Base-by-base conservation (phyloP, 2,113 vertebrate genomes). In the Lophotis ruficrista region DNA sequence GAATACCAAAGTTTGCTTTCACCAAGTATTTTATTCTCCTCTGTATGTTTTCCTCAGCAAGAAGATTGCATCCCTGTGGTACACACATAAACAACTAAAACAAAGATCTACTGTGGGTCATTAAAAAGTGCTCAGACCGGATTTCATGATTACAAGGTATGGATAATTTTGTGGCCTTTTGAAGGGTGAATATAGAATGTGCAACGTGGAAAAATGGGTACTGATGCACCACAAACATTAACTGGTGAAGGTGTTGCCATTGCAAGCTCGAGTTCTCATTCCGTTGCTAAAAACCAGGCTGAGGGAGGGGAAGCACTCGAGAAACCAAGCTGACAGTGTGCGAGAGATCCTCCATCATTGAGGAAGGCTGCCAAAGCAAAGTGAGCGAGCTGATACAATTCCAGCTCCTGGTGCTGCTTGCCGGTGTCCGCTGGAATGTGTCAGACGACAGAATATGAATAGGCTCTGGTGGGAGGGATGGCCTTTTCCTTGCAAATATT, bases 401-500 rank as follows among this genome's bases (percentile, higher is more conserved):
- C 50, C 58, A 75, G 38, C 43, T 71, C 61, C 83, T 14, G 6
- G 38, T 77, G 17, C 47, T 65, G 58, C 50, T 78, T 5, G 5
- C 54, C 18, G 2, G 37, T 31, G 48, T 54, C 87, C 2, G 1
- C 54, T 48, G 75, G 64, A 66, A 62, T 53, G 57, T 54, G 88
- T 84, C 87, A 54, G 37, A 35, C 2, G 14, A 58, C 75, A 30
- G 38, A 94, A 90, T 90, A 91, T 25, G 68, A 68, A 69, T n/a
- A 50, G 43, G 47, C 10, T 65, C 56, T 8, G 22, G 54, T 58
- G 69, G 89, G 92, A 96, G 75, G 93, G 88, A 79, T 92, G 79
- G 58, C 54, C 83, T 93, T 96, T 96, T 97, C 76, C 87, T 90
- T 97, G 75, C 84, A 96, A 97, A 97, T 96, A 93, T 95, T 95